Evolutionary conservation across 64 coral and sea anemone species (phyloP), one percentile per base, ranked within the genome.

Genomic region (Porites lutea): DNA sequence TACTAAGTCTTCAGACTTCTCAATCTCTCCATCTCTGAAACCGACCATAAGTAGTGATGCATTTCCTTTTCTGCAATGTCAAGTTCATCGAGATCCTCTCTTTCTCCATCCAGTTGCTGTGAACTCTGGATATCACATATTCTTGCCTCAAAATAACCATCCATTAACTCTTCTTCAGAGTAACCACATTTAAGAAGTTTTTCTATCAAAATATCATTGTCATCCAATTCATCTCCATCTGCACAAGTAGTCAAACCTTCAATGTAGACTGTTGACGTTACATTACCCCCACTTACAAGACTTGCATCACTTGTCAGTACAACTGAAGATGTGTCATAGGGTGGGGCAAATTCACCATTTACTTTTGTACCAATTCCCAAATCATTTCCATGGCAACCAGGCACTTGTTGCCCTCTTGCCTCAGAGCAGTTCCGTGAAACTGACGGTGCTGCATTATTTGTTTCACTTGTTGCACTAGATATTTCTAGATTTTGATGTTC

Each of bases 131-230:
- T 61, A 84, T 84, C 59, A 20, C 61, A 49, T 8, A 84, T 68
- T 84, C 81, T 84, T 23, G 81, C 67, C 63, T 84, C 81, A 84
- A 84, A 84, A 52, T 84, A 84, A 11, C 81, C 81, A 68, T 84
- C 81, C 81, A 84, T 84, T 9, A 84, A 64, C 63, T 84, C 81
- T n/a, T 84, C 81, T 21, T 84, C 81, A 2, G 81, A 84, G 19
- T 52, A 84, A 23, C 81, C 62, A 53, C 18, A 52, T 65, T 68
- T 8, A 21, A 69, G 81, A 10, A 84, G 81, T 9, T 22, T 8
- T 16, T 67, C 62, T 18, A 84, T 84, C 47, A 84, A 20, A n/a
- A 68, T 19, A 52, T 68, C 81, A 51, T 49, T 84, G 15, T 27
- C 0, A 19, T 65, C 75, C 48, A 78, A 52, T 10, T 68, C 81